phyloP scores from a whole-genome alignment of 2,888 invertebrate species.

The Xestia xanthographa region DNA sequence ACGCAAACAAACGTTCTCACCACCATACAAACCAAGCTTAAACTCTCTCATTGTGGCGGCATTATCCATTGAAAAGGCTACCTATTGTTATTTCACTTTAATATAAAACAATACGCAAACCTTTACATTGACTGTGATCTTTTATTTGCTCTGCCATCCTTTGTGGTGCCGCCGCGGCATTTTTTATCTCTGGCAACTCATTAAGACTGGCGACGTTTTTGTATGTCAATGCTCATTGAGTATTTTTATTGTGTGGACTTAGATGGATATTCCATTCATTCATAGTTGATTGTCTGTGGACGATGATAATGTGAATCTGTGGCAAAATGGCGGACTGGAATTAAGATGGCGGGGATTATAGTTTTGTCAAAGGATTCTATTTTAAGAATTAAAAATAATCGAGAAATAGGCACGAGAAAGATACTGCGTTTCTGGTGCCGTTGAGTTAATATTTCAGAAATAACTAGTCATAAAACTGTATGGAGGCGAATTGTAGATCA shows the following conservation, averaged over 20 bases:
- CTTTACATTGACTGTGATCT: conserved; percentile 82
- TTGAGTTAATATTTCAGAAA: too few species aligned
- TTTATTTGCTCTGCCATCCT: conserved; percentile 85
- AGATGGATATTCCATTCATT: conserved; percentile 72
- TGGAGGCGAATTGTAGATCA: too few species aligned
- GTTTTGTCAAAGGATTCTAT: not conserved
- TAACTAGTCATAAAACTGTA: too few species aligned
- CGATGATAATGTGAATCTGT: conserved; percentile 40
- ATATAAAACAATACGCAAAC: conserved; percentile 90
- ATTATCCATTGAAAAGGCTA: conserved; percentile 88
- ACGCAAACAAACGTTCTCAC: conserved; percentile 44
- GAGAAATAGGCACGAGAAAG: too few species aligned
- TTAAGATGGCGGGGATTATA: conserved; percentile 25
- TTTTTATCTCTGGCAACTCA: conserved; percentile 87
- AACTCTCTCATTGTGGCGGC: conserved; percentile 87
- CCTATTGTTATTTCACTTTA: conserved; percentile 90
- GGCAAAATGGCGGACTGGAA: conserved; percentile 49
- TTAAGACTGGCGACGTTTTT: conserved; percentile 77
- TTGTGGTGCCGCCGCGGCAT: conserved; percentile 85
- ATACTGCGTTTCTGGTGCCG: too few species aligned
- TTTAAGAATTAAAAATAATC: not conserved
- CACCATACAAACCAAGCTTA: conserved; percentile 75
- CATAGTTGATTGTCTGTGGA: conserved; percentile 64
- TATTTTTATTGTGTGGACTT: conserved; percentile 72
- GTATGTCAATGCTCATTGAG: conserved; percentile 70